Percentiles rank a stretch among this genome's conserved stretches.
These are phyloP conservation scores for Cylas formicarius DNA, from an alignment of 1,140 invertebrate species.

Conservation along the genomic window DNA sequence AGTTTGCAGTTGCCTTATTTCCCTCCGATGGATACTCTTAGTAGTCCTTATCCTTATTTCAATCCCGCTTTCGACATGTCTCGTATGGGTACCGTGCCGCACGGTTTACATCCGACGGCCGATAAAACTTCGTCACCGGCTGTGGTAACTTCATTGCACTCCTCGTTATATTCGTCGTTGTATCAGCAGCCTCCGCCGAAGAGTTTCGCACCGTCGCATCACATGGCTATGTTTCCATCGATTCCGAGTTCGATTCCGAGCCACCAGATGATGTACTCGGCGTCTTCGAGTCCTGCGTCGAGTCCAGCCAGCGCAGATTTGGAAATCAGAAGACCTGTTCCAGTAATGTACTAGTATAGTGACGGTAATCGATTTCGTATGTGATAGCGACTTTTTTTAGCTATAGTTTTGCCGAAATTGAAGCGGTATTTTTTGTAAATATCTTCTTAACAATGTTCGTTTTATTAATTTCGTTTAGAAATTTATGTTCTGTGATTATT, in stretches of 20 bases:
- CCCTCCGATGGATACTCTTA: conserved; percentile 50
- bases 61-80: conserved; percentile 56
- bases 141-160: conserved; percentile 48
- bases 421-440: no score
- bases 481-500: conserved; percentile 13
- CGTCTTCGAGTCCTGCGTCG: conserved; percentile 44
- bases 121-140: conserved; percentile 41
- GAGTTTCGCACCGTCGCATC: conserved; percentile 38
- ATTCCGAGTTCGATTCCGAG: conserved; percentile 38
- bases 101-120: conserved; percentile 33
- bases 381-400: no score
- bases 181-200: conserved; percentile 40
- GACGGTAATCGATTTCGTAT: neutral
- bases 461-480: no score
- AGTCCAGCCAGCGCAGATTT: conserved; percentile 43
- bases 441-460: no score
- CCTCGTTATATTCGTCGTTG: conserved; percentile 55
- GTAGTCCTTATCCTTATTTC: conserved; percentile 52
- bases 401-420: no score
- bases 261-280: conserved; percentile 42
- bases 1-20: conserved; percentile 53
- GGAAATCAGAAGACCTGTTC: conserved; percentile 49
- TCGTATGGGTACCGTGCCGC: conserved; percentile 45
- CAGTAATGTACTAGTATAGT: conserved; percentile 47
- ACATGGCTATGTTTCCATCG: conserved; percentile 28